Evolutionary conservation across 2,797 vertebrate genomes (phyloP).

Genomic region (Syncerus caffer): DNA sequence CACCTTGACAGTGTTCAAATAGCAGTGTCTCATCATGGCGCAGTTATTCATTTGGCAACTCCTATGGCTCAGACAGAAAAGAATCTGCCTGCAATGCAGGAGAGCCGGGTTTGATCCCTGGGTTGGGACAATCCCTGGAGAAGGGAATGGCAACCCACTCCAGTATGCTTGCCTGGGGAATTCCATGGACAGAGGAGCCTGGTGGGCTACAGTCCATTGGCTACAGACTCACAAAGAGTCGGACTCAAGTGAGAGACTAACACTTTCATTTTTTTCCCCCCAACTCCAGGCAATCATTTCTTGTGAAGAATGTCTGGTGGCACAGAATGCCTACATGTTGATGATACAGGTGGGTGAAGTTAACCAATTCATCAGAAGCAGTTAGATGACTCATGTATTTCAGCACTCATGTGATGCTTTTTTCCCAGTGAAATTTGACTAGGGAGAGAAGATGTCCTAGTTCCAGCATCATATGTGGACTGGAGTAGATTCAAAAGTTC

Average conservation of each 20-base stretch:
- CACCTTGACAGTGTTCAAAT: background rate
- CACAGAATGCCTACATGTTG: background rate
- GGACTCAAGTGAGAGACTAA: background rate
- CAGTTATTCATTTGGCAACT: background rate
- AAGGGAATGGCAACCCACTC: background rate
- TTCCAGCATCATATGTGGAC: background rate
- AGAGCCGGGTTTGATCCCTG: background rate
- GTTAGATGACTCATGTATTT: background rate
- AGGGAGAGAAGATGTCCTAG: slow-evolving; percentile 48
- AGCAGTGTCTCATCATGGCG: background rate
- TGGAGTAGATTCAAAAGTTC: slow-evolving; percentile 51
- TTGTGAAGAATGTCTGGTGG: background rate
- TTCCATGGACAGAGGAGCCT: background rate
- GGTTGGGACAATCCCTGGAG: background rate
- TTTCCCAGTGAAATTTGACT: slow-evolving; percentile 29
- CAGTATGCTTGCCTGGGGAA: background rate
- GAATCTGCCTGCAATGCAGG: background rate
- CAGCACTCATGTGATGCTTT: slow-evolving; percentile 4
- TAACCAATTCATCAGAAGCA: background rate
- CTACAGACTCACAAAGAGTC: background rate
- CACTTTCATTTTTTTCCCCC: background rate
- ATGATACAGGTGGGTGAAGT: background rate
- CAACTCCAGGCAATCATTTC: background rate
- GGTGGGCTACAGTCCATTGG: background rate
- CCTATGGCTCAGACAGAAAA: background rate